A percentile compares a stretch with the other conserved stretches of the same genome.
Evolutionary conservation across 1,140 invertebrate genomes (phyloP).

Genomic region (Platorchestia sp.): DNA sequence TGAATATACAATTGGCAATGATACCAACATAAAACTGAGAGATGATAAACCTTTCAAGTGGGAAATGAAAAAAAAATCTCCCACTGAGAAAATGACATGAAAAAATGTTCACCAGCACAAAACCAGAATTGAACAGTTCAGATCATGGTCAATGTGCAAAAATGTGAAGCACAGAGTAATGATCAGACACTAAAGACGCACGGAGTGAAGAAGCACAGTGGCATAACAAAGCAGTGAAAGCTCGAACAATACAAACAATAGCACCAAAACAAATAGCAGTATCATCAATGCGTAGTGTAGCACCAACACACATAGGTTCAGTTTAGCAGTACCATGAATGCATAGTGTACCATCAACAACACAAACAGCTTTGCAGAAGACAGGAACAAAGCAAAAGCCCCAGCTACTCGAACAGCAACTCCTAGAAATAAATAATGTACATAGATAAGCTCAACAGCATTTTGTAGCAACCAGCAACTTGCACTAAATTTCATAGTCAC

Average conservation of each 20-base stretch:
- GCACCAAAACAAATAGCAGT: background rate
- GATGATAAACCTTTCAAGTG: too few species aligned
- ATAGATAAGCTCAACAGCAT: background rate
- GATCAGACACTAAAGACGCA: background rate
- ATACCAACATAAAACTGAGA: background rate
- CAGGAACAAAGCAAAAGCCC: background rate
- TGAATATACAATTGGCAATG: background rate
- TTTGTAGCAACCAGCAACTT: background rate
- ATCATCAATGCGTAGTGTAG: background rate
- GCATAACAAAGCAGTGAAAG: background rate
- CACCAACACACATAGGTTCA: background rate
- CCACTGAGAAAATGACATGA: background rate
- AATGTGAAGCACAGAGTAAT: background rate
- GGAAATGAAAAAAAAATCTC: background rate
- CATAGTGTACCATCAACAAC: background rate
- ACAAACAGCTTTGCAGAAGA: background rate
- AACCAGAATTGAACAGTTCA: background rate
- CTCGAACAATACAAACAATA: background rate
- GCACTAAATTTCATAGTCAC: background rate
- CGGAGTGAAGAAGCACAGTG: background rate
- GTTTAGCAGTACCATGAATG: background rate
- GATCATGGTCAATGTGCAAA: background rate
- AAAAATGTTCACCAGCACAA: background rate
- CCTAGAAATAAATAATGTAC: background rate
- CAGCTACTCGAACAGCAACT: background rate